A percentile compares a stretch with the other conserved stretches of the same genome.
Conservation (phyloP, 1,140 invertebrate genomes). For the Doryteuthis pealeii region DNA sequence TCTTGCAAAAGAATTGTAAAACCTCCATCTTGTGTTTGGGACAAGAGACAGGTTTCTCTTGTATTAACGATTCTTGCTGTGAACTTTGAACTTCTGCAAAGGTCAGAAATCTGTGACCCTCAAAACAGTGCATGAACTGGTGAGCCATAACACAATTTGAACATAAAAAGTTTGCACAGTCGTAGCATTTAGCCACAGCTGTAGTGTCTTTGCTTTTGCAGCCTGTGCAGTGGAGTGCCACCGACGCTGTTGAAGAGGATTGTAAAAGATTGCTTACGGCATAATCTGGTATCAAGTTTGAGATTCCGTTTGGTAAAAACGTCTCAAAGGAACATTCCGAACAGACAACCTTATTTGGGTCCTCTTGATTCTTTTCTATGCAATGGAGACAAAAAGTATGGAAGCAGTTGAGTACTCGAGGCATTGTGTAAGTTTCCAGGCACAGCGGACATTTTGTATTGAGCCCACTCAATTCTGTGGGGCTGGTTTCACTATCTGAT, state of each 20-base stretch:
- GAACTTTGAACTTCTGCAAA: conserved; percentile 67
- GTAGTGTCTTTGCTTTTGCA: conserved; percentile 64
- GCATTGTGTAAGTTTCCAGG: conserved; percentile 73
- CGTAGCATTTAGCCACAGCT: conserved; percentile 75
- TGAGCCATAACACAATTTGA: conserved; percentile 96
- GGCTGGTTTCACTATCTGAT: conserved; percentile 46
- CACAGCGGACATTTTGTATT: conserved; percentile 77
- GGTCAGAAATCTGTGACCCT: conserved; percentile 82
- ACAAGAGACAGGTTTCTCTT: conserved; percentile 69
- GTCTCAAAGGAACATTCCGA: conserved; percentile 78
- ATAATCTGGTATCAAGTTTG: conserved; percentile 71
- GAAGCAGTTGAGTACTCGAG: conserved; percentile 88
- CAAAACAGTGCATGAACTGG: conserved; percentile 98
- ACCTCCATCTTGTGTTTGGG: conserved; percentile 82
- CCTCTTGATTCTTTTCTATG: conserved; percentile 72
- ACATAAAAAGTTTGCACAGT: conserved; percentile 93
- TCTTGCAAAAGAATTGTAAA: conserved; percentile 88
- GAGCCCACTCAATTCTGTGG: conserved; percentile 28
- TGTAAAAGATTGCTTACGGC: conserved; percentile 66
- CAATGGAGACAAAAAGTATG: conserved; percentile 97
- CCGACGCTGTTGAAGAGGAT: conserved; percentile 65
- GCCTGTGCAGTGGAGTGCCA: conserved; percentile 60
- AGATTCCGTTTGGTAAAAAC: conserved; percentile 63
- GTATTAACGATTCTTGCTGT: conserved; percentile 58
- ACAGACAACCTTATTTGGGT: conserved; percentile 76